phyloP scores from a whole-genome alignment of 2,888 invertebrate species.

The Cataglyphis altisquamis region DNA sequence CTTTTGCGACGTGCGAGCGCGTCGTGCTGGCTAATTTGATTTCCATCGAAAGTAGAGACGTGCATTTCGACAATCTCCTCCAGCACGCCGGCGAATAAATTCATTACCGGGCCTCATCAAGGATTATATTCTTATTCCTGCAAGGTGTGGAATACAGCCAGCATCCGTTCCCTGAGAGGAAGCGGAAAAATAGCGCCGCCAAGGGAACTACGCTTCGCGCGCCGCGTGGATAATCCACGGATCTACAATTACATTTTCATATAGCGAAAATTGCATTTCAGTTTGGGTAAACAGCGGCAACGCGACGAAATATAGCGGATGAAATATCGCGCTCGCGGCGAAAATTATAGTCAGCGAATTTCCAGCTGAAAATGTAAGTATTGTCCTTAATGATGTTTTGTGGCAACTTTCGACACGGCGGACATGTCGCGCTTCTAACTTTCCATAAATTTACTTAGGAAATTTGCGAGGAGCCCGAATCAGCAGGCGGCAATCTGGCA shows the following conservation, averaged over 20 bases:
- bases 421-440: slow-evolving; percentile 46
- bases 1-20: slow-evolving; percentile 35
- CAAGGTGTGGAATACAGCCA: background rate
- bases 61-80: slow-evolving; percentile 50
- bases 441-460: slow-evolving; percentile 48
- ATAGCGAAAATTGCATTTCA: slow-evolving; percentile 54
- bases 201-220: background rate
- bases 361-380: slow-evolving; percentile 56
- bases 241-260: slow-evolving; percentile 56
- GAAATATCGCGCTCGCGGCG: slow-evolving; percentile 29
- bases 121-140: slow-evolving; percentile 49
- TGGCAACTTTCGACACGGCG: slow-evolving; percentile 55
- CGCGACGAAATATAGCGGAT: background rate
- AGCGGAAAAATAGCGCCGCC: slow-evolving; percentile 20
- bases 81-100: slow-evolving; percentile 46
- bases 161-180: background rate
- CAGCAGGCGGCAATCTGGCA: slow-evolving; percentile 29
- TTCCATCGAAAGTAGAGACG: slow-evolving; percentile 60
- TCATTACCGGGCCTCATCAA: slow-evolving; percentile 51
- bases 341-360: slow-evolving; percentile 52
- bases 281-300: slow-evolving; percentile 41
- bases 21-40: slow-evolving; percentile 46
- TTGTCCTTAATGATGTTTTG: slow-evolving; percentile 66
- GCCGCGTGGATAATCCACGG: slow-evolving; percentile 49
- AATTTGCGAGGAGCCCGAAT: slow-evolving; percentile 36